Percentiles rank a stretch among this genome's conserved stretches.
Evolutionary conservation across 2,113 vertebrate species (phyloP).

Genomic region (Nansenia antarctica): DNA sequence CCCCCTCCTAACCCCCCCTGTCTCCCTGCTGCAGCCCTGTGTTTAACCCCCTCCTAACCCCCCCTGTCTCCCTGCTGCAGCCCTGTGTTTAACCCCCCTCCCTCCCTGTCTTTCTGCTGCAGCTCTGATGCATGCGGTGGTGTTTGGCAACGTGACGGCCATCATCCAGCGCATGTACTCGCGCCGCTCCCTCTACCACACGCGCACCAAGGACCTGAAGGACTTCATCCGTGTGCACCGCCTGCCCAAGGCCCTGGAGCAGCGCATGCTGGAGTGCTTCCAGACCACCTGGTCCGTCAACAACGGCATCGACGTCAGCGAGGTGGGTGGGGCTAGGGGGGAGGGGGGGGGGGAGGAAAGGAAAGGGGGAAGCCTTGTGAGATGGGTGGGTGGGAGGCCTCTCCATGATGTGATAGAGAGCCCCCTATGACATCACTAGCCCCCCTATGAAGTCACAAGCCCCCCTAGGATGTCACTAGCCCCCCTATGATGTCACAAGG

Average conservation of each 20-base stretch:
- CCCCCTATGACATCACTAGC: no score
- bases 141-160: conserved; percentile 94
- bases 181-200: conserved; percentile 94
- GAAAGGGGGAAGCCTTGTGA: no score
- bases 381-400: background rate
- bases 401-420: no score
- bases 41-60: no score
- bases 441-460: background rate
- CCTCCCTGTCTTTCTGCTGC: background rate
- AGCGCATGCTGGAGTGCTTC: conserved; percentile 97
- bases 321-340: conserved; percentile 82
- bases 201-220: conserved; percentile 93
- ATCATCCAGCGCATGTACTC: conserved; percentile 98
- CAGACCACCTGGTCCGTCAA: conserved; percentile 98
- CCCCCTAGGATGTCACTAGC: background rate
- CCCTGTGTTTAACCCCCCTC: background rate
- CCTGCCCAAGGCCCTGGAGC: conserved; percentile 90
- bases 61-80: no score
- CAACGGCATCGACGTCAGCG: conserved; percentile 93
- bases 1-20: no score
- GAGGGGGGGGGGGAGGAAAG: conserved; percentile 78
- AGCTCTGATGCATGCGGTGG: conserved; percentile 96
- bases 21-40: background rate
- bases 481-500: background rate
- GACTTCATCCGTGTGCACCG: conserved; percentile 95